phyloP scores from a whole-genome alignment of 53 echinoderm and acorn worm genomes.

The Crossaster papposus region DNA sequence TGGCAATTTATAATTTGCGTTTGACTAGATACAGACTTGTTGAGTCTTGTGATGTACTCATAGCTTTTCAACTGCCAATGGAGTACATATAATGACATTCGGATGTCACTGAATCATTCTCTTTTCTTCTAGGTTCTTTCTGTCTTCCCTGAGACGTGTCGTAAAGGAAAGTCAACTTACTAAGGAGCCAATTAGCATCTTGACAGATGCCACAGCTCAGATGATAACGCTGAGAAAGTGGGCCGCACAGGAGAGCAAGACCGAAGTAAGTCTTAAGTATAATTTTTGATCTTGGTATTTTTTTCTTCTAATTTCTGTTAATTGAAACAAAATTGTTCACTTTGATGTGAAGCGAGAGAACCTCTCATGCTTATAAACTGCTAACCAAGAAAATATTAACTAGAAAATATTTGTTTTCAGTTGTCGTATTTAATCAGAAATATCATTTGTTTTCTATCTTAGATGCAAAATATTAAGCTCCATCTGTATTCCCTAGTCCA shows the following conservation, averaged over 20 bases:
- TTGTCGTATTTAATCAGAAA: too few species aligned
- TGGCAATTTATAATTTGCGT: too few species aligned
- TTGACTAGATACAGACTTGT: too few species aligned
- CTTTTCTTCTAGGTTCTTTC: conserved; percentile 68
- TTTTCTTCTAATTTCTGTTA: not conserved
- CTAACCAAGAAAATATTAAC: too few species aligned
- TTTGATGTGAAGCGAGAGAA: too few species aligned
- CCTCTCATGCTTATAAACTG: too few species aligned
- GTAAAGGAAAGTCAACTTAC: conserved; percentile 54
- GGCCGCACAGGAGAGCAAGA: conserved; percentile 75
- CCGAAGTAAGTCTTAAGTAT: conserved; percentile 58
- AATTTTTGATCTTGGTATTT: not conserved
- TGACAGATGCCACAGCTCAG: conserved; percentile 88
- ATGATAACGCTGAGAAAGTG: conserved; percentile 75
- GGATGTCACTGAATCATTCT: not conserved
- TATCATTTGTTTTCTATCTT: not conserved
- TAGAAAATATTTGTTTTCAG: too few species aligned
- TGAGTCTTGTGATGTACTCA: too few species aligned
- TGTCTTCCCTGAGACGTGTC: conserved; percentile 55
- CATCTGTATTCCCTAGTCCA: conserved; percentile 88
- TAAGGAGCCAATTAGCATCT: conserved; percentile 70
- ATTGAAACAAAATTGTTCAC: too few species aligned
- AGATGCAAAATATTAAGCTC: conserved; percentile 68
- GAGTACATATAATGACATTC: too few species aligned
- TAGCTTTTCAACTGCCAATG: too few species aligned